Percentiles rank a stretch among this genome's conserved stretches.
Evolutionary conservation across 2,113 vertebrate genomes (phyloP).

Genomic region (Carassius carassius): DNA sequence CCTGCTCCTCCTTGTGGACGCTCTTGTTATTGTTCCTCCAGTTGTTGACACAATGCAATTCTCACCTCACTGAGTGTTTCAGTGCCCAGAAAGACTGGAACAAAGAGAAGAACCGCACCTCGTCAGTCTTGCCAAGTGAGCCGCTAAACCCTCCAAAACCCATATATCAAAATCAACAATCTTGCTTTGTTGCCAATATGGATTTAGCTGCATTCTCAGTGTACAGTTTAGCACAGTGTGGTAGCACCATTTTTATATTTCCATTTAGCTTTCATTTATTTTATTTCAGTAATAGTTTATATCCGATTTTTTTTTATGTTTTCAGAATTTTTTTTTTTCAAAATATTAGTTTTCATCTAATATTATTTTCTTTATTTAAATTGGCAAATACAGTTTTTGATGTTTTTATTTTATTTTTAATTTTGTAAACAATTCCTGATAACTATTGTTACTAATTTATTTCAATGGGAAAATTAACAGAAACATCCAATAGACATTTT

Average conservation of each 20-base stretch:
- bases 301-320: no score
- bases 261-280: no score
- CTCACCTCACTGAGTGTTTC: slow-evolving; percentile 91
- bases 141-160: slow-evolving; percentile 39
- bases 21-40: slow-evolving; percentile 34
- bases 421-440: no score
- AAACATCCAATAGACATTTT: no score
- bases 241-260: not conserved
- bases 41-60: slow-evolving; percentile 88
- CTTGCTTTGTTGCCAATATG: not conserved
- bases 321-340: no score
- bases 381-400: no score
- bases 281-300: no score
- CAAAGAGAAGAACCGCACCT: slow-evolving; percentile 99
- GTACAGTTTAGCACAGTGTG: not conserved
- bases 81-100: slow-evolving; percentile 98
- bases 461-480: not conserved
- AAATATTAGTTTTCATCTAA: no score
- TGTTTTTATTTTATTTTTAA: no score
- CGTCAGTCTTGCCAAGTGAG: slow-evolving; percentile 97
- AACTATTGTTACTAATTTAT: not conserved
- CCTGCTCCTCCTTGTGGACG: slow-evolving; percentile 47
- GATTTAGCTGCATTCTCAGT: not conserved
- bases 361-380: no score
- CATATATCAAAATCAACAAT: slow-evolving; percentile 13